Percentiles rank a stretch among this genome's conserved stretches.
Evolutionary conservation across 35 echinoderm and acorn worm genomes (phyloP).

Genomic region (Nesometra sesokonis): DNA sequence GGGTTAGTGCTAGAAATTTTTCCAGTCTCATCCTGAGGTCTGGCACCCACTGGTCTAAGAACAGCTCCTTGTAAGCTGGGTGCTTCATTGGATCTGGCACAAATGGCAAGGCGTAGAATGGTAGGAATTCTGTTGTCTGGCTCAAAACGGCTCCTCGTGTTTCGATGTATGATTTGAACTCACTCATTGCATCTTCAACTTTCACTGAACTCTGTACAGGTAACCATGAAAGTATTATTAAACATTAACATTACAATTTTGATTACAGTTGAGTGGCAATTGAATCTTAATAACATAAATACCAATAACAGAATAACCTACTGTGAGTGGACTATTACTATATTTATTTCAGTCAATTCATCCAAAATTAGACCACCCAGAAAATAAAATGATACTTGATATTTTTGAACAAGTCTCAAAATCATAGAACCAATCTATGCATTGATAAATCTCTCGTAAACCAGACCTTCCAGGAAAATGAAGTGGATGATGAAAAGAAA

Average conservation of each 20-base stretch:
- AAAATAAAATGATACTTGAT: too few species aligned
- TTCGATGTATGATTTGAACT: constrained; percentile 81
- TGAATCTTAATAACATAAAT: too few species aligned
- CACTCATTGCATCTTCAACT: constrained; percentile 70
- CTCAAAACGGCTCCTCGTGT: constrained; percentile 74
- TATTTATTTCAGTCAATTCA: too few species aligned
- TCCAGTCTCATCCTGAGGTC: constrained; percentile 71
- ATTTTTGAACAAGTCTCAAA: too few species aligned
- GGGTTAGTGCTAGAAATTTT: constrained; percentile 80
- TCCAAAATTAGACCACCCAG: too few species aligned
- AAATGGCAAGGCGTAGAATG: constrained; percentile 96
- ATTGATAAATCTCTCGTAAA: too few species aligned
- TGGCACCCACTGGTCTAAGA: constrained; percentile 83
- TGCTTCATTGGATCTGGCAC: constrained; percentile 92
- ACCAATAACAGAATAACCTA: too few species aligned
- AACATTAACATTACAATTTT: neutral
- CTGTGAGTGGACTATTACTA: too few species aligned
- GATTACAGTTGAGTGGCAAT: neutral
- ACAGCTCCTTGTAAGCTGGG: constrained; percentile 91
- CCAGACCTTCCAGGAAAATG: too few species aligned
- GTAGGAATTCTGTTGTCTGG: constrained; percentile 95
- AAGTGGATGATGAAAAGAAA: too few species aligned
- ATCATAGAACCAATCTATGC: too few species aligned
- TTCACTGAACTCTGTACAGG: constrained; percentile 47
- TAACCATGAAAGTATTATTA: neutral